A percentile compares a stretch with the other conserved stretches of the same genome.
These are phyloP conservation scores for Scaptomyza polygonia DNA, from an alignment of 2,888 invertebrate species.

Conservation along the genomic window DNA sequence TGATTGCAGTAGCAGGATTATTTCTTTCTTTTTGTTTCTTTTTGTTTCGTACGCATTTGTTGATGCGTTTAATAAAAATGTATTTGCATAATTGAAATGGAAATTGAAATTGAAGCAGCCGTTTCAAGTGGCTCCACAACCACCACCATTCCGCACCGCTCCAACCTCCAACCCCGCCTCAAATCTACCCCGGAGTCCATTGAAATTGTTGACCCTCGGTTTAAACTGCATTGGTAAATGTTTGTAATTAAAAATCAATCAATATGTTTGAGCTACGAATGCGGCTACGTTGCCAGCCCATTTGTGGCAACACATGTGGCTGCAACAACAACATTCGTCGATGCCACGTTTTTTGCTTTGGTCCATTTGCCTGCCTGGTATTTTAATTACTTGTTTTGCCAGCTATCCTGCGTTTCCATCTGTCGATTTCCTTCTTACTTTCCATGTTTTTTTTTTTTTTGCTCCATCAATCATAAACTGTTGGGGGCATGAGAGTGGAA, in stretches of 20 bases:
- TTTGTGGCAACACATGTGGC: conserved; percentile 76
- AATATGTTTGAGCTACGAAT: conserved; percentile 66
- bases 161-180: neutral
- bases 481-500: neutral
- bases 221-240: conserved; percentile 62
- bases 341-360: conserved; percentile 14
- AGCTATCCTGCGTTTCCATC: conserved; percentile 29
- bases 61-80: conserved; percentile 75
- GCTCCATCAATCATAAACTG: conserved; percentile 64
- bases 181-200: neutral
- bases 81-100: conserved; percentile 64
- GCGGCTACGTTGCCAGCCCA: conserved; percentile 43
- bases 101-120: conserved; percentile 74
- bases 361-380: conserved; percentile 75
- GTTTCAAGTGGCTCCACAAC: conserved; percentile 37
- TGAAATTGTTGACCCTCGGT: conserved; percentile 47
- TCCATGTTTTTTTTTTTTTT: conserved; percentile 5
- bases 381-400: conserved; percentile 72
- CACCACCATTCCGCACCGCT: neutral
- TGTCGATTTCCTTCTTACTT: conserved; percentile 40
- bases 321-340: conserved; percentile 36
- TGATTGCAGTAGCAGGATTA: conserved; percentile 17
- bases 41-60: conserved; percentile 56
- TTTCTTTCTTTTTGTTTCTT: too few species aligned
- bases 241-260: conserved; percentile 79